These are phyloP conservation scores for Daubentonia madagascariensis DNA, from an alignment of 2,113 vertebrate species.

Conservation along the genomic window DNA sequence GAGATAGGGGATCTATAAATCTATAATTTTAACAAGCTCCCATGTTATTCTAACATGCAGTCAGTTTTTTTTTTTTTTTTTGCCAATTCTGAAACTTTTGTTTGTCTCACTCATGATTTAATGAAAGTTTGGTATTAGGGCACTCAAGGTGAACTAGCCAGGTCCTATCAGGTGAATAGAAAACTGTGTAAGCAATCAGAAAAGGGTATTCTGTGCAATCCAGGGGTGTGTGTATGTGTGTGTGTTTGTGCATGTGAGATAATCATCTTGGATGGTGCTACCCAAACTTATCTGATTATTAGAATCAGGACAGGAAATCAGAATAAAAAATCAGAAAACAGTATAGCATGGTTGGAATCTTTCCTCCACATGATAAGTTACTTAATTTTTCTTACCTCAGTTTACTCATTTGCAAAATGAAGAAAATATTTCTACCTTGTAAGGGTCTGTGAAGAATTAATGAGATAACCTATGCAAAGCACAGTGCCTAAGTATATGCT, in stretches of 20 bases:
- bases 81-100: background rate
- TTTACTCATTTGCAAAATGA: slow-evolving; percentile 5
- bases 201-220: background rate
- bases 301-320: background rate
- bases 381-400: background rate
- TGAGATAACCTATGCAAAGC: background rate
- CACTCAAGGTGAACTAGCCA: background rate
- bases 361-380: background rate
- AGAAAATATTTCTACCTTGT: background rate
- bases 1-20: background rate
- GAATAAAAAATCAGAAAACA: slow-evolving; percentile 1
- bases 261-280: background rate
- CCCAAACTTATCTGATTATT: background rate
- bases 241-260: background rate
- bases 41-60: background rate
- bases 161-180: background rate
- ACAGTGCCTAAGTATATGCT: background rate
- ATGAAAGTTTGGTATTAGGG: background rate
- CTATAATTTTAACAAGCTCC: background rate
- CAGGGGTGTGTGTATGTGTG: background rate
- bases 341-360: background rate
- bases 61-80: background rate
- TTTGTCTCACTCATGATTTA: background rate
- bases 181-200: background rate
- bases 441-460: background rate